These are phyloP conservation scores for Turnix velox DNA, from an alignment of 2,113 vertebrate genomes.

Conservation along the genomic window DNA sequence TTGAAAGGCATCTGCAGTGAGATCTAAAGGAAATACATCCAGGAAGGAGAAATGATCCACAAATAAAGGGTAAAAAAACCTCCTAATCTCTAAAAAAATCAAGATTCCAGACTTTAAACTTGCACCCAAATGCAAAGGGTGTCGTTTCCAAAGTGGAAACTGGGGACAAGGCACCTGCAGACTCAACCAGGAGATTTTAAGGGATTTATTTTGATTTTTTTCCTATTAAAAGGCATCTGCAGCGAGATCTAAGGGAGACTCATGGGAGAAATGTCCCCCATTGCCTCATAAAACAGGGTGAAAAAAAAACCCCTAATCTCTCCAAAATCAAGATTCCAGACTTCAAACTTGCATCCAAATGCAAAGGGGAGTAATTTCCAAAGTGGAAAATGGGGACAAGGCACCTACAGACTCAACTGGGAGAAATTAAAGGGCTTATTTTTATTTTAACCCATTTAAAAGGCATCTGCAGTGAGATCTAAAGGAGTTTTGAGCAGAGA, in stretches of 20 bases:
- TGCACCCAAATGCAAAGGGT: background rate
- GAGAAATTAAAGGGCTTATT: background rate
- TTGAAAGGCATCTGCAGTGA: too few species aligned
- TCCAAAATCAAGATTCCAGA: background rate
- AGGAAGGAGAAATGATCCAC: accelerated
- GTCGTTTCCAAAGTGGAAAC: too few species aligned
- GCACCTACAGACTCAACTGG: background rate
- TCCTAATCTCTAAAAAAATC: accelerated
- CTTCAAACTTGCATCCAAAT: background rate
- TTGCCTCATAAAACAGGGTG: too few species aligned
- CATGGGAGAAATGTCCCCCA: accelerated
- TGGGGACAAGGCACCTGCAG: too few species aligned
- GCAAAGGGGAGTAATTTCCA: background rate
- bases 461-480: background rate
- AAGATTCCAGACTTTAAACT: background rate
- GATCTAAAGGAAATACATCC: accelerated
- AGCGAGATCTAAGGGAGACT: too few species aligned
- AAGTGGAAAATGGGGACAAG: background rate
- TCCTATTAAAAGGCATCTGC: too few species aligned
- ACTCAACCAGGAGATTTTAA: too few species aligned
- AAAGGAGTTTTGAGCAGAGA: background rate
- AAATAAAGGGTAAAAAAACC: accelerated
- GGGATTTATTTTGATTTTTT: too few species aligned
- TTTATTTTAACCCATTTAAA: background rate
- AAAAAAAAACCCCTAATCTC: accelerated